Percentiles rank a stretch among this genome's conserved stretches.
These are phyloP conservation scores for Dysmachus trigonus DNA, from an alignment of 2,888 invertebrate species.

Conservation along the genomic window DNA sequence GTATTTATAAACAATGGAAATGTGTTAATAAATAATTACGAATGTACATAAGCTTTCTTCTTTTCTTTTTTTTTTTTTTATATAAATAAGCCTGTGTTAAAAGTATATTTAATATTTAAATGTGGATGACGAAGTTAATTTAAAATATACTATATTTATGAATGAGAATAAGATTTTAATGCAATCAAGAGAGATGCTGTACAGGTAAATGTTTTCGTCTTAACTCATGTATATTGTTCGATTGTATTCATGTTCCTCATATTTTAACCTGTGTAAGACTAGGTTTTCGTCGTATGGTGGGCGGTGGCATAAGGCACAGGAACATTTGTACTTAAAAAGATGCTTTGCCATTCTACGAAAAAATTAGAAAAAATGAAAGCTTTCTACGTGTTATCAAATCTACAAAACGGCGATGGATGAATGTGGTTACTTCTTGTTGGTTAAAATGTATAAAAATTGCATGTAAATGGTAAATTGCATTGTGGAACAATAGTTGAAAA, in stretches of 20 bases:
- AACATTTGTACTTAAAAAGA: not conserved
- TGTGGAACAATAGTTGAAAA: not conserved
- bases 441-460: not conserved
- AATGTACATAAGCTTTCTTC: not conserved
- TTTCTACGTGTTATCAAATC: not conserved
- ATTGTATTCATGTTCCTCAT: not conserved
- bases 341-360: not conserved
- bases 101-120: not conserved
- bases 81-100: not conserved
- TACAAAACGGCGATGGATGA: not conserved
- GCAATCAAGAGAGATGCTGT: not conserved
- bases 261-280: not conserved
- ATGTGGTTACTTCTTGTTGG: too few species aligned
- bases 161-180: not conserved
- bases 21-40: slow-evolving; percentile 38
- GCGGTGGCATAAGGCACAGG: too few species aligned
- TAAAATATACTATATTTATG: not conserved
- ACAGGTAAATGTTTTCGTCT: not conserved
- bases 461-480: not conserved
- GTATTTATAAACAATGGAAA: slow-evolving; percentile 38
- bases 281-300: too few species aligned
- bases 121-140: not conserved
- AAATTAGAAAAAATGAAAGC: not conserved
- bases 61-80: not conserved
- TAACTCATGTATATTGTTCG: too few species aligned